These are phyloP conservation scores for Troides aeacus DNA, from an alignment of 2,888 invertebrate species.

Conservation along the genomic window DNA sequence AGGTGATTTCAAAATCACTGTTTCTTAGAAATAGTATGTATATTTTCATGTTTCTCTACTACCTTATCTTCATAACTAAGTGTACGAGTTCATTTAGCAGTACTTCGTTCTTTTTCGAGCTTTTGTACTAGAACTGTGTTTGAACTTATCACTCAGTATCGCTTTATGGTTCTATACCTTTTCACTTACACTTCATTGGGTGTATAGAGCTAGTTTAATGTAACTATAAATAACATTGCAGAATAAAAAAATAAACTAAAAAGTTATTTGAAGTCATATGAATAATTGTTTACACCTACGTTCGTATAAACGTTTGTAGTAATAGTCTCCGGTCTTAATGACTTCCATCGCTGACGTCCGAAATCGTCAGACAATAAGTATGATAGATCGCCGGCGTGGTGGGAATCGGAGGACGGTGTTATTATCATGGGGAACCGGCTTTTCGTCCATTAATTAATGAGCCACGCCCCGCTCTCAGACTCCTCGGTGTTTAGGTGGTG, in stretches of 20 bases:
- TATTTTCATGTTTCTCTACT: no score
- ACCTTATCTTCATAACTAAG: no score
- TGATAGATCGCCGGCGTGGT: conserved; percentile 73
- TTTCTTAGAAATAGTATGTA: no score
- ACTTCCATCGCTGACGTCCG: conserved; percentile 73
- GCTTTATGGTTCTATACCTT: no score
- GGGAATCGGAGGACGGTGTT: conserved; percentile 63
- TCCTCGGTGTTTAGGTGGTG: conserved; percentile 33
- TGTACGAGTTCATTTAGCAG: no score
- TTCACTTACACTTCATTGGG: no score
- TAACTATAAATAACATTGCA: background rate
- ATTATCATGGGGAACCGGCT: conserved; percentile 64
- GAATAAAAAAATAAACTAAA: background rate
- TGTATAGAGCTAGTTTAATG: background rate
- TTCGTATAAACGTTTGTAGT: conserved; percentile 54
- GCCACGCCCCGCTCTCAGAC: conserved; percentile 52
- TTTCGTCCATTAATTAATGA: conserved; percentile 75
- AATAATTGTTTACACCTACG: conserved; percentile 49
- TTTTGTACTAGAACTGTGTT: no score
- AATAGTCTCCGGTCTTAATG: conserved; percentile 60
- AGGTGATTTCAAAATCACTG: no score
- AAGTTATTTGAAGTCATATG: background rate
- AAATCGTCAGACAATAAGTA: conserved; percentile 75
- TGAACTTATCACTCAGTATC: no score
- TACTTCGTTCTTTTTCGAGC: no score